These are phyloP conservation scores for Diadema setosum DNA, from an alignment of 35 echinoderm and acorn worm species.

Conservation along the genomic window DNA sequence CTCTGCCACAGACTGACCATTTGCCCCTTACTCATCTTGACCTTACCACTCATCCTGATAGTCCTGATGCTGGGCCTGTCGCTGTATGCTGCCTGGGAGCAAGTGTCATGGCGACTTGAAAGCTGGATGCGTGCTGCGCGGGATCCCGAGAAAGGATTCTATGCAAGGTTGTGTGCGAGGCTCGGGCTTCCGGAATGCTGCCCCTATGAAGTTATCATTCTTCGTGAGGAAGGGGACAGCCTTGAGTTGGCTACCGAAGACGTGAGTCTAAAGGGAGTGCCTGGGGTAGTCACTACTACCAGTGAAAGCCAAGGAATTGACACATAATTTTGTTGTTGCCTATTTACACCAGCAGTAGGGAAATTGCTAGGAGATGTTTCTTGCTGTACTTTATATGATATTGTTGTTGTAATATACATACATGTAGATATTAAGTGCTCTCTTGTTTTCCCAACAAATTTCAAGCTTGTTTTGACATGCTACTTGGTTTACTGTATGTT, in stretches of 20 bases:
- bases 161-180: slow-evolving; percentile 57
- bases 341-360: too few species aligned
- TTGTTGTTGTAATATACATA: too few species aligned
- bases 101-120: slow-evolving; percentile 56
- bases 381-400: too few species aligned
- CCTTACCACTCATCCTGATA: slow-evolving; percentile 42
- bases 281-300: background rate
- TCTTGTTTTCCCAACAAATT: too few species aligned
- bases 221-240: slow-evolving; percentile 48
- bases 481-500: too few species aligned
- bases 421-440: too few species aligned
- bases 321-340: background rate
- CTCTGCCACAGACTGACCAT: slow-evolving; percentile 52
- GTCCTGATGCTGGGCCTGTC: slow-evolving; percentile 29
- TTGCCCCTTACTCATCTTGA: slow-evolving; percentile 71
- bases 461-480: too few species aligned
- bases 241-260: slow-evolving; percentile 58
- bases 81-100: slow-evolving; percentile 29
- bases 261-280: slow-evolving; percentile 32
- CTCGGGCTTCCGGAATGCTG: slow-evolving; percentile 64
- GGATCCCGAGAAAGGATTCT: slow-evolving; percentile 75
- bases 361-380: too few species aligned
- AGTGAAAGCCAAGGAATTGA: background rate
- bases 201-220: slow-evolving; percentile 74
- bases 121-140: slow-evolving; percentile 34